These are phyloP conservation scores for Lissonota sp. DNA, from an alignment of 2,888 invertebrate genomes.

Conservation along the genomic window DNA sequence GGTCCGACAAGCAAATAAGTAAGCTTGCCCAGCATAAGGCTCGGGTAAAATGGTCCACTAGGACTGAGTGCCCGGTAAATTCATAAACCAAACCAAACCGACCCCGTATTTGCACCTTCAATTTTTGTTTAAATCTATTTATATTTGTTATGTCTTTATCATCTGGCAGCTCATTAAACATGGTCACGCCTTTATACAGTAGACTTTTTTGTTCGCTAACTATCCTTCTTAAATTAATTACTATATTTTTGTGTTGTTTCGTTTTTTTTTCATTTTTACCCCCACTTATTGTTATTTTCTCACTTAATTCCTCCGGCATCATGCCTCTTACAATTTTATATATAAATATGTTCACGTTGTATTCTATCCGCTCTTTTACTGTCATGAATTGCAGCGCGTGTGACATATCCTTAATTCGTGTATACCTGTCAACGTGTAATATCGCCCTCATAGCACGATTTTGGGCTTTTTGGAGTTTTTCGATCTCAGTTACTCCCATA, in stretches of 20 bases:
- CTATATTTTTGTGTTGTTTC: neutral
- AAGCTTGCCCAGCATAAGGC: too few species aligned
- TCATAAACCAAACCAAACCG: too few species aligned
- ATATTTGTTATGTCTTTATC: neutral
- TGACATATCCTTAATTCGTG: constrained; percentile 32
- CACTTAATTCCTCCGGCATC: neutral
- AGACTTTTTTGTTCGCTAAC: constrained; percentile 4
- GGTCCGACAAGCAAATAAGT: too few species aligned
- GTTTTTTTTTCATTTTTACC: neutral
- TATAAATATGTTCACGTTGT: constrained; percentile 43
- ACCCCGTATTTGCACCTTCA: constrained; percentile 1
- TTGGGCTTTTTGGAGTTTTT: constrained; percentile 34
- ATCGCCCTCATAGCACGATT: constrained; percentile 46
- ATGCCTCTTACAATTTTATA: constrained; percentile 30
- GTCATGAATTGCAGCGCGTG: constrained; percentile 42
- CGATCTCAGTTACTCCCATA: constrained; percentile 12
- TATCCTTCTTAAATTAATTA: neutral
- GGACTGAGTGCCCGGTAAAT: too few species aligned
- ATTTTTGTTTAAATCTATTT: neutral
- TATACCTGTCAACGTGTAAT: constrained; percentile 36
- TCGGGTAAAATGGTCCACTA: too few species aligned
- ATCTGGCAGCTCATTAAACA: constrained; percentile 7
- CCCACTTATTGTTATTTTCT: neutral
- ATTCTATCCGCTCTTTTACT: constrained; percentile 35
- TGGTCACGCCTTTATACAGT: neutral